Evolutionary conservation across 2,797 vertebrate genomes (phyloP).

Genomic region (Spheniscus humboldti): DNA sequence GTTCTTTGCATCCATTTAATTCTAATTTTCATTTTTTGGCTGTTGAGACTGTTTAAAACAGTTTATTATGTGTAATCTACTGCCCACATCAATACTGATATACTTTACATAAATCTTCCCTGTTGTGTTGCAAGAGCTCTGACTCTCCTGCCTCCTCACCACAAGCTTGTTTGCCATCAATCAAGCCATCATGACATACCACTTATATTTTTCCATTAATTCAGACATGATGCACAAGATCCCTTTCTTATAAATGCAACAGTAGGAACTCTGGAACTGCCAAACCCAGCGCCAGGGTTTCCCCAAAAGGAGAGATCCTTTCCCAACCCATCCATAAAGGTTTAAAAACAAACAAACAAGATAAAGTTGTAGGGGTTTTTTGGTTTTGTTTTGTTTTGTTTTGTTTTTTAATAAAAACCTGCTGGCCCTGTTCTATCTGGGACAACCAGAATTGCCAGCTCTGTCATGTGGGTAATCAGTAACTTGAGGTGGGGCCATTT

Average conservation of each 20-base stretch:
- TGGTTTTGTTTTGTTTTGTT: background rate
- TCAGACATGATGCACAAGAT: background rate
- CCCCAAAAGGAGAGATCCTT: background rate
- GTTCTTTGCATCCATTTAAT: background rate
- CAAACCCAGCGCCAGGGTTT: rapidly evolving
- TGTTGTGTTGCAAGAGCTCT: background rate
- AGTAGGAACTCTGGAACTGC: background rate
- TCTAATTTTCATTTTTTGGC: background rate
- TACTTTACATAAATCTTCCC: background rate
- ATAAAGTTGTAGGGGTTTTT: background rate
- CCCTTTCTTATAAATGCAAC: background rate
- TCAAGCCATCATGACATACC: background rate
- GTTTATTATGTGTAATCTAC: conserved; percentile 7
- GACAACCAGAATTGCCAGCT: background rate
- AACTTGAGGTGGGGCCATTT: background rate
- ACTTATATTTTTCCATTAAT: background rate
- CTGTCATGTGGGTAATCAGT: background rate
- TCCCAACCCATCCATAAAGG: background rate
- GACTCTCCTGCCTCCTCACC: background rate
- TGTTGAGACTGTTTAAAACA: background rate
- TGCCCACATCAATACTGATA: background rate
- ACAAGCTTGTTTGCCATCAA: background rate
- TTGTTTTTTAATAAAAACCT: background rate
- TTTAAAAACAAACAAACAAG: background rate
- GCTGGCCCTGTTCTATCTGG: background rate